Conservation (phyloP, 2,113 vertebrate species). For the Miniopterus natalensis region DNA sequence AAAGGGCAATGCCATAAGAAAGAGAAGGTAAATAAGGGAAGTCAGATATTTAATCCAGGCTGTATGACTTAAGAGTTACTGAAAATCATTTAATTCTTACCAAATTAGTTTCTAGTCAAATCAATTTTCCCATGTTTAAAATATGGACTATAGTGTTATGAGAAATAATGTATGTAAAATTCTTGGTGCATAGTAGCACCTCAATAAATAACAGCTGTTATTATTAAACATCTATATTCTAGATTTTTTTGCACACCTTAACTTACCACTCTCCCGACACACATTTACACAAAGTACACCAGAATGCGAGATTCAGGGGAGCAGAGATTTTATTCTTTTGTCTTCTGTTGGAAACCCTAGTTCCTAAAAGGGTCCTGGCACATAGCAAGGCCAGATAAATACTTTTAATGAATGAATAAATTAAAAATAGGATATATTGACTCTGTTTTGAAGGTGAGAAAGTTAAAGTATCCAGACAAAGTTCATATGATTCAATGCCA, state of each 20-base stretch:
- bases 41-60: not conserved
- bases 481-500: not conserved
- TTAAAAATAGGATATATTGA: not conserved
- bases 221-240: not conserved
- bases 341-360: not conserved
- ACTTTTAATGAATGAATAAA: not conserved
- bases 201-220: not conserved
- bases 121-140: not conserved
- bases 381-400: not conserved
- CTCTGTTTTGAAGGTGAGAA: not conserved
- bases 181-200: not conserved
- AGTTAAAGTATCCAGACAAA: not conserved
- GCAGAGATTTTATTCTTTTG: not conserved
- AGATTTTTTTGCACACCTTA: not conserved
- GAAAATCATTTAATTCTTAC: slow-evolving; percentile 3
- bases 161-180: slow-evolving; percentile 33
- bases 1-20: not conserved
- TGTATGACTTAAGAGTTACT: not conserved
- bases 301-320: not conserved
- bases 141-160: not conserved
- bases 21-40: not conserved
- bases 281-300: not conserved
- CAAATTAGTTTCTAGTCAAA: not conserved
- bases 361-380: not conserved
- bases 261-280: not conserved